Percentiles rank a stretch among this genome's conserved stretches.
These are phyloP conservation scores for Cyaniris semiargus DNA, from an alignment of 2,888 invertebrate species.

Conservation along the genomic window DNA sequence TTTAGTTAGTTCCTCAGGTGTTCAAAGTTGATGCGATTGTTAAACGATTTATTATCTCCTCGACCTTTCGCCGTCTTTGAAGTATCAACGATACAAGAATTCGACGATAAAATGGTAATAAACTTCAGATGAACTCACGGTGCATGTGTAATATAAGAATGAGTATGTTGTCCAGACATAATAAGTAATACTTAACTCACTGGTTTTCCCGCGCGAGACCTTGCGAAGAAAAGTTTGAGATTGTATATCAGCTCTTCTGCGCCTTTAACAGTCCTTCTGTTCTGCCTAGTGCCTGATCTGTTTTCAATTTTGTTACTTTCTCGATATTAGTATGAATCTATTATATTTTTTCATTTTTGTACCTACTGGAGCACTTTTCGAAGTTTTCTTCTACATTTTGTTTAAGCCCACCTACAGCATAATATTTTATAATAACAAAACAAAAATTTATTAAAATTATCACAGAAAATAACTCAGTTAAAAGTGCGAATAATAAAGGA, in stretches of 20 bases:
- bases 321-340: too few species aligned
- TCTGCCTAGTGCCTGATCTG: background rate
- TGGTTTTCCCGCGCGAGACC: background rate
- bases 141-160: background rate
- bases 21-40: background rate
- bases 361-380: too few species aligned
- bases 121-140: background rate
- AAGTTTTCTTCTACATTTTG: background rate
- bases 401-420: background rate
- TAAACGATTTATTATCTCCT: background rate
- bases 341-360: too few species aligned
- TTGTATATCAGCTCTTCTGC: background rate
- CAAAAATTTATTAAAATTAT: too few species aligned
- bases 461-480: too few species aligned
- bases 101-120: slow-evolving; percentile 4
- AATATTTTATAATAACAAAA: too few species aligned
- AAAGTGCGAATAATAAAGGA: background rate
- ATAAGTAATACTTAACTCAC: background rate
- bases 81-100: background rate
- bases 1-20: background rate
- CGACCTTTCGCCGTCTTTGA: slow-evolving; percentile 19
- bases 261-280: background rate
- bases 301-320: too few species aligned
- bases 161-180: background rate
- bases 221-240: background rate